A percentile compares a stretch with the other conserved stretches of the same genome.
These are phyloP conservation scores for Zygothrica quintamaculata DNA, from an alignment of 2,888 invertebrate genomes.

Conservation along the genomic window DNA sequence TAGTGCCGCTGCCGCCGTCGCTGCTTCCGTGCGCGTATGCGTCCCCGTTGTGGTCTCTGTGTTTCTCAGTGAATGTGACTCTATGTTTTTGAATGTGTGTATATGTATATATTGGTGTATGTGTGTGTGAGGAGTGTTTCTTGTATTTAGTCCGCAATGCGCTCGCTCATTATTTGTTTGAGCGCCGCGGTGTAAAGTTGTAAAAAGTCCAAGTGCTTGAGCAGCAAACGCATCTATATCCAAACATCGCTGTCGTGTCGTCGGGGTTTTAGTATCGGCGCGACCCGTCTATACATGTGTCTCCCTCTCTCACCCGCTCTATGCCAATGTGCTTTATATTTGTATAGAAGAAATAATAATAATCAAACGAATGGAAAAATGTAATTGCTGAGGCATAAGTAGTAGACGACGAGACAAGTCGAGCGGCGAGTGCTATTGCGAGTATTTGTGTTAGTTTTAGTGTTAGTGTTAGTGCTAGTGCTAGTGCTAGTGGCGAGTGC, in stretches of 20 bases:
- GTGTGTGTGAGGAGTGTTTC: slow-evolving; percentile 76
- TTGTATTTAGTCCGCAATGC: slow-evolving; percentile 79
- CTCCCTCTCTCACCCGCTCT: slow-evolving; percentile 41
- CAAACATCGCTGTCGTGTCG: slow-evolving; percentile 56
- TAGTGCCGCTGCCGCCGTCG: slow-evolving; percentile 62
- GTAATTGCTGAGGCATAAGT: slow-evolving; percentile 69
- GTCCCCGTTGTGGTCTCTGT: slow-evolving; percentile 62
- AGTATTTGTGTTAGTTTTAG: no score
- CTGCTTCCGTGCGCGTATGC: slow-evolving; percentile 69
- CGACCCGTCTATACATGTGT: slow-evolving; percentile 37
- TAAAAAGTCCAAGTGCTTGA: slow-evolving; percentile 81
- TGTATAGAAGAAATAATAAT: slow-evolving; percentile 64
- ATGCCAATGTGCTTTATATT: slow-evolving; percentile 39
- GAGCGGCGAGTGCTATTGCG: slow-evolving; percentile 31
- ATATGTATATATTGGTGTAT: slow-evolving; percentile 28
- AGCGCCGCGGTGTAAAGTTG: slow-evolving; percentile 84
- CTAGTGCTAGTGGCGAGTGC: slow-evolving; percentile 43
- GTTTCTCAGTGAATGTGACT: slow-evolving; percentile 39
- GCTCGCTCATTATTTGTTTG: slow-evolving; percentile 83
- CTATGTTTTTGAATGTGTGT: slow-evolving; percentile 23
- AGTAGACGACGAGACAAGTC: slow-evolving; percentile 55
- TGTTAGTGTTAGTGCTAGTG: no score
- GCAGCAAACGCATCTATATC: slow-evolving; percentile 65
- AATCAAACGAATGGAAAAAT: slow-evolving; percentile 76
- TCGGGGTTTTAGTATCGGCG: slow-evolving; percentile 52